These are phyloP conservation scores for Dinothrombium tinctorium DNA, from an alignment of 1,140 invertebrate species.

Conservation along the genomic window DNA sequence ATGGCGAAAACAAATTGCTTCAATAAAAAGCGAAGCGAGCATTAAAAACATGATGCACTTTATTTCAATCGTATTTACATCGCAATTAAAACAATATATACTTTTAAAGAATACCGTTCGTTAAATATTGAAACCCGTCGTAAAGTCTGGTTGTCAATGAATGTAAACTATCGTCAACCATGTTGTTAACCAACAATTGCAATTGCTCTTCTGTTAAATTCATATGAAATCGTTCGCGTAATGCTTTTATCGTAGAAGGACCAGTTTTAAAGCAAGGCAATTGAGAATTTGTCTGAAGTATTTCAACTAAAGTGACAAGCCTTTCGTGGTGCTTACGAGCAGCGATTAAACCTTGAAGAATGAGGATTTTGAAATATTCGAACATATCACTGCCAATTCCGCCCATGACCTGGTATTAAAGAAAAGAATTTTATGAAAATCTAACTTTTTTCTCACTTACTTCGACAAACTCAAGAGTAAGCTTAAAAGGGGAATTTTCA, in stretches of 20 bases:
- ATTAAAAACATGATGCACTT: too few species aligned
- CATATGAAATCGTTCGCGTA: constrained; percentile 80
- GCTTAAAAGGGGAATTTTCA: constrained; percentile 78
- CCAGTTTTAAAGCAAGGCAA: constrained; percentile 81
- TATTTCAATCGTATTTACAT: too few species aligned
- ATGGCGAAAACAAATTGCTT: too few species aligned
- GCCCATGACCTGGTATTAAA: constrained; percentile 60
- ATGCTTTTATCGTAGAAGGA: constrained; percentile 50
- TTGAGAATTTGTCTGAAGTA: constrained; percentile 89
- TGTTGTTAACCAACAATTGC: constrained; percentile 61
- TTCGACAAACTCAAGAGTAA: constrained; percentile 88
- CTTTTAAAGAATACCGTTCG: constrained; percentile 70
- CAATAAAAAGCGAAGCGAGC: too few species aligned
- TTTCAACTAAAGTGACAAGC: constrained; percentile 81
- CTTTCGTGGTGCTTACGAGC: constrained; percentile 92
- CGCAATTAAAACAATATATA: not conserved
- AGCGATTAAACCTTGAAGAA: constrained; percentile 80
- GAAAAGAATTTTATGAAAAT: constrained; percentile 6
- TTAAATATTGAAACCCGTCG: constrained; percentile 97
- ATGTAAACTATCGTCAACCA: constrained; percentile 80
- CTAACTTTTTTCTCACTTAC: constrained; percentile 16
- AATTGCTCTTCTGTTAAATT: constrained; percentile 86
- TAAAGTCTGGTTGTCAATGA: constrained; percentile 93
- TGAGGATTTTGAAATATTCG: constrained; percentile 87
- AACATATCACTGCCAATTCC: constrained; percentile 93